Conservation (phyloP, 2,113 vertebrate genomes). For the Phyllostomus hastatus region DNA sequence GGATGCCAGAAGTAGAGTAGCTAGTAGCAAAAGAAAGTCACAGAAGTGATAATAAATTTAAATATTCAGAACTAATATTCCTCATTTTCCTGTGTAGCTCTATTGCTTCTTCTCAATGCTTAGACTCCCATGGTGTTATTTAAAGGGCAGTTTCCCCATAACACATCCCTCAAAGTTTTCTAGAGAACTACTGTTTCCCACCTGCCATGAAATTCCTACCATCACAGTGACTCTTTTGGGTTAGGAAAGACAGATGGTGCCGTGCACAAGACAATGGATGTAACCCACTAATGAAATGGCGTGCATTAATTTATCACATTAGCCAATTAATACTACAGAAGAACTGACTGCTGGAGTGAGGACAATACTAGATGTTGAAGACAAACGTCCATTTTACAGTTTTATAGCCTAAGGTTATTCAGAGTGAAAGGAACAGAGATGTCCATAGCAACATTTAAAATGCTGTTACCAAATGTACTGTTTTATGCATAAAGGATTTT, state of each 20-base stretch:
- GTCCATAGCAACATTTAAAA: not conserved
- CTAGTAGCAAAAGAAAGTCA: not conserved
- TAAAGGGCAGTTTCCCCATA: not conserved
- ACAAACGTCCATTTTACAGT: not conserved
- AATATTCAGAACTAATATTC: not conserved
- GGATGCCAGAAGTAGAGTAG: not conserved
- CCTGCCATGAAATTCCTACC: not conserved
- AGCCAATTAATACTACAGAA: not conserved
- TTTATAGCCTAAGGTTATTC: not conserved
- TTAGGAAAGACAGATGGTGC: not conserved
- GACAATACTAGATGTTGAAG: not conserved
- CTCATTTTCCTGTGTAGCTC: not conserved
- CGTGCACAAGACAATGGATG: not conserved
- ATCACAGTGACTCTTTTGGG: not conserved
- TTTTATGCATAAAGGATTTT: not conserved
- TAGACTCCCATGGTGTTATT: not conserved
- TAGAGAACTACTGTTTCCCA: not conserved
- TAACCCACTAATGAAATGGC: not conserved
- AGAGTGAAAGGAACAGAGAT: not conserved
- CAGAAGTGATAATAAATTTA: not conserved
- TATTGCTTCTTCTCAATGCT: not conserved
- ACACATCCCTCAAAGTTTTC: not conserved
- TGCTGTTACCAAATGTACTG: not conserved
- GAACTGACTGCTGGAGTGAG: not conserved
- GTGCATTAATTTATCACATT: not conserved